Evolutionary conservation across 2,888 invertebrate genomes (phyloP).

Genomic region (Tricholauxania praeusta): DNA sequence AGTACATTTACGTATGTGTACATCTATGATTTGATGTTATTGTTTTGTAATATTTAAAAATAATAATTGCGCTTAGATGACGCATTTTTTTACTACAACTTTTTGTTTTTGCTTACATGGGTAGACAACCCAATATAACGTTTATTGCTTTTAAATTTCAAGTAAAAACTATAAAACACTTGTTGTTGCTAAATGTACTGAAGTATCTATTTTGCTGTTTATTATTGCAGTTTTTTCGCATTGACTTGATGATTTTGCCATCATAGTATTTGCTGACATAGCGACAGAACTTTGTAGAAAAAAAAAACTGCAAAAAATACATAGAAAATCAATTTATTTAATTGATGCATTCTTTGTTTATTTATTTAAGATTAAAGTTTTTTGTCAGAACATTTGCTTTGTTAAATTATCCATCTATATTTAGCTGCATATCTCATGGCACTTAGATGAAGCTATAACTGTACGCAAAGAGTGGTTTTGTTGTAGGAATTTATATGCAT

Average conservation of each 20-base stretch:
- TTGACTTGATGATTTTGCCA: not conserved
- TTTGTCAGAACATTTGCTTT: not conserved
- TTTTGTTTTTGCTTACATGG: too few species aligned
- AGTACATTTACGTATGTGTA: too few species aligned
- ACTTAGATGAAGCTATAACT: not conserved
- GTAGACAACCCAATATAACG: too few species aligned
- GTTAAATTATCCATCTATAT: not conserved
- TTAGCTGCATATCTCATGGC: constrained; percentile 1
- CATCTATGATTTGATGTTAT: too few species aligned
- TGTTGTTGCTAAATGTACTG: too few species aligned
- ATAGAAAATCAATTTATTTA: not conserved
- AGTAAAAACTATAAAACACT: too few species aligned
- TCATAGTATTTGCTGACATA: not conserved
- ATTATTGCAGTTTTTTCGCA: too few species aligned
- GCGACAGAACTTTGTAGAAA: not conserved
- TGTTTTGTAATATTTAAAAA: constrained; percentile 25
- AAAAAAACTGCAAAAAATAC: too few species aligned
- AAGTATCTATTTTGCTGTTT: too few species aligned
- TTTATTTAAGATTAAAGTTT: not conserved
- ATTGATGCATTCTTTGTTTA: not conserved
- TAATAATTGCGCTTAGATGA: constrained; percentile 21
- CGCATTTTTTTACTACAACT: constrained; percentile 8
- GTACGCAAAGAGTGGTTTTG: not conserved
- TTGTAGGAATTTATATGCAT: not conserved
- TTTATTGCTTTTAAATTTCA: too few species aligned